phyloP scores from a whole-genome alignment of 2,797 vertebrate species.

The Pipistrellus nathusii region DNA sequence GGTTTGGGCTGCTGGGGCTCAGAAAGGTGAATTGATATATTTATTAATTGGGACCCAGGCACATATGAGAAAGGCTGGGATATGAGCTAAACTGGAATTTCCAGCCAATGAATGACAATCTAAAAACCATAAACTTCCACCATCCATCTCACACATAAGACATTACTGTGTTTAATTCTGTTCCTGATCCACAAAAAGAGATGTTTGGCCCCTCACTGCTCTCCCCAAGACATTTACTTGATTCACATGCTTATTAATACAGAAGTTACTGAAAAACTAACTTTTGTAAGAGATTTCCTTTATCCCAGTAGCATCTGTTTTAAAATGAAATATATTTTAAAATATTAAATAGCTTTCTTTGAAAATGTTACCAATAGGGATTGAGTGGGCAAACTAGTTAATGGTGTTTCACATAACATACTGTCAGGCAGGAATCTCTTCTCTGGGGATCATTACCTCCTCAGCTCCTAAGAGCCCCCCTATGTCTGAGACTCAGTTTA shows the following conservation, averaged over 20 bases:
- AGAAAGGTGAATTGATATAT: neutral
- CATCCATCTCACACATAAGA: neutral
- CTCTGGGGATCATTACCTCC: neutral
- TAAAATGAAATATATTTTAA: neutral
- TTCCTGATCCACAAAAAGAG: neutral
- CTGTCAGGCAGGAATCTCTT: neutral
- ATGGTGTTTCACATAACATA: rapidly evolving
- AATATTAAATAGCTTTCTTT: neutral
- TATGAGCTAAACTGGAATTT: neutral
- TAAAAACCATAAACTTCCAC: neutral
- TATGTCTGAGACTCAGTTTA: neutral
- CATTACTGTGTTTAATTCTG: neutral
- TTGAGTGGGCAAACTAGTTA: neutral
- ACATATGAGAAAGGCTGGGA: neutral
- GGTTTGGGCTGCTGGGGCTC: neutral
- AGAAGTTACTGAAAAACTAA: neutral
- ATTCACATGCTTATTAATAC: neutral
- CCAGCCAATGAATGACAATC: neutral
- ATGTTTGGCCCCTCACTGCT: neutral
- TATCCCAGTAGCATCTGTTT: neutral
- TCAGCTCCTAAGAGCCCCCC: neutral
- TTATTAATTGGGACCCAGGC: neutral
- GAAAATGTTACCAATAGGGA: neutral
- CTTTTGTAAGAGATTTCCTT: neutral
- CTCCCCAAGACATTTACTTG: neutral